phyloP scores from a whole-genome alignment of 2,888 invertebrate species.

The Drosophila meridiana region DNA sequence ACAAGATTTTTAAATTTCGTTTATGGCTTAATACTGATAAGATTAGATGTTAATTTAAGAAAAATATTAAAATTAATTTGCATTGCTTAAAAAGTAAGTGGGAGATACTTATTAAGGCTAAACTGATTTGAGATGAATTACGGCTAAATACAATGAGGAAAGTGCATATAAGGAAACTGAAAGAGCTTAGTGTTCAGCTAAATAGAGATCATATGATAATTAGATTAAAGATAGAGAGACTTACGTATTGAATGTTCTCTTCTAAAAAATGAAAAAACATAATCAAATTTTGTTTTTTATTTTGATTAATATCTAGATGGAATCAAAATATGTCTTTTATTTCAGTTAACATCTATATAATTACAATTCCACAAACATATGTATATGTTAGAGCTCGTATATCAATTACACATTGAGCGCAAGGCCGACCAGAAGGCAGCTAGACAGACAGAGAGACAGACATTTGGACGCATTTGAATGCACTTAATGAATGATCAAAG shows the following conservation, averaged over 20 bases:
- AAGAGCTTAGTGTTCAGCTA: neutral
- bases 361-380: neutral
- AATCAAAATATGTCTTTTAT: neutral
- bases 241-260: neutral
- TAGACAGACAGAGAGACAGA: constrained; percentile 23
- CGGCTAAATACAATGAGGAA: neutral
- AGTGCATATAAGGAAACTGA: neutral
- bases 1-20: neutral
- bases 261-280: neutral
- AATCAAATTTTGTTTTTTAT: neutral
- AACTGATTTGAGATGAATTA: neutral
- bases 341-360: neutral
- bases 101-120: too few species aligned
- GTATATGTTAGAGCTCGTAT: constrained; percentile 30
- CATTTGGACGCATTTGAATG: constrained; percentile 40
- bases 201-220: neutral
- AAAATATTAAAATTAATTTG: neutral
- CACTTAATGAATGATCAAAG: constrained; percentile 57
- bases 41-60: neutral
- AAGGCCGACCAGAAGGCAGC: constrained; percentile 59
- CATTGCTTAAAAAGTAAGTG: neutral
- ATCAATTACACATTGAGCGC: constrained; percentile 76
- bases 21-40: neutral
- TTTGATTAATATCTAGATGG: neutral
- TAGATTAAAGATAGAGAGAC: neutral